Evolutionary conservation across 2,797 vertebrate species (phyloP).

Genomic region (Carcharodon carcharias): DNA sequence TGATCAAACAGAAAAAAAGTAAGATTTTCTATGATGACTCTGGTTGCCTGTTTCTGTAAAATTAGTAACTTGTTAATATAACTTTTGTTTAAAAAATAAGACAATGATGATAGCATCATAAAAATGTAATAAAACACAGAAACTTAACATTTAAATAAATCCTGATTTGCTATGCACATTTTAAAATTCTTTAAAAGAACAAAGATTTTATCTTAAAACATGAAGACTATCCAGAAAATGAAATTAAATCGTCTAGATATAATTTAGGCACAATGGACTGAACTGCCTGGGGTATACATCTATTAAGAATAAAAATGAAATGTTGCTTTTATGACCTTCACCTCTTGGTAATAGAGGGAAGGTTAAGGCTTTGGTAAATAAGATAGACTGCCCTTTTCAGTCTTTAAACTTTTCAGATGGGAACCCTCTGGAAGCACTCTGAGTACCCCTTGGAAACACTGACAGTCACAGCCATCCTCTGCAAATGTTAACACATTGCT

Average conservation of each 20-base stretch:
- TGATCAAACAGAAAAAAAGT: background rate
- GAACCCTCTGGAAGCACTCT: background rate
- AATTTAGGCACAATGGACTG: background rate
- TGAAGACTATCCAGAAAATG: background rate
- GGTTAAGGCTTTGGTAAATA: background rate
- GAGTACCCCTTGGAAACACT: background rate
- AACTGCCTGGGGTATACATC: background rate
- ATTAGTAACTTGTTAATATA: background rate
- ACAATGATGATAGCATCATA: background rate
- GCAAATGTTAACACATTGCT: background rate
- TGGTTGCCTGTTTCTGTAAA: background rate
- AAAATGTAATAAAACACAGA: background rate
- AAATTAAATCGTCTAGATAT: background rate
- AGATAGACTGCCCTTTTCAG: background rate
- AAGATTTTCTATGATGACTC: background rate
- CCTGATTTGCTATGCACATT: background rate
- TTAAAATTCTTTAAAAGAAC: background rate
- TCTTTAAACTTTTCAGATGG: background rate
- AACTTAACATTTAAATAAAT: background rate
- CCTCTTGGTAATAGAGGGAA: background rate
- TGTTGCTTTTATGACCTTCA: background rate
- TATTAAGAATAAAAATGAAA: constrained; percentile 21
- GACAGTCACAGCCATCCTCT: background rate
- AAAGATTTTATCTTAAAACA: background rate
- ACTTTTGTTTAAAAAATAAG: background rate